Conservation (phyloP, 2,797 vertebrate species). For the Rhinoraja longicauda region DNA sequence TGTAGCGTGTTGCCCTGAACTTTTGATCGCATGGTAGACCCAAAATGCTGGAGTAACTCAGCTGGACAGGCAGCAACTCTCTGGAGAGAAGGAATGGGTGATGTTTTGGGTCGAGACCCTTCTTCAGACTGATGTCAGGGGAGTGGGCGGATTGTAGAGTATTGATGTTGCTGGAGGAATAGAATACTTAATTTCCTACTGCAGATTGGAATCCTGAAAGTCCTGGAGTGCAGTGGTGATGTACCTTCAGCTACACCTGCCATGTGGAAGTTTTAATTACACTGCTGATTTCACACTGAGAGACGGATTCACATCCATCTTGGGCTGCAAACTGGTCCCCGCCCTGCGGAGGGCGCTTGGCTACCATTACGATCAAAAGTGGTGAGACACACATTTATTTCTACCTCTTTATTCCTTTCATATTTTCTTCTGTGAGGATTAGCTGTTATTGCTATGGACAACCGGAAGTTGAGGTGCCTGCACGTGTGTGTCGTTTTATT, state of each 20-base stretch:
- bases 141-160: too few relatives aligned
- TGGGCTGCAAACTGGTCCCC: neutral
- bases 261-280: neutral
- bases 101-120: too few relatives aligned
- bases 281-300: too few relatives aligned
- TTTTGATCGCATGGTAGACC: too few relatives aligned
- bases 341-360: neutral
- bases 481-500: slow-evolving; percentile 49
- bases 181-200: neutral
- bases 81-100: too few relatives aligned
- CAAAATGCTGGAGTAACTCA: too few relatives aligned
- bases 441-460: neutral
- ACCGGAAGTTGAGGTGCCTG: neutral
- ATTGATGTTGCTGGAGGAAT: too few relatives aligned
- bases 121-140: too few relatives aligned
- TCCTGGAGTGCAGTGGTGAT: neutral
- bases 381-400: neutral
- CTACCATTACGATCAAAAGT: neutral
- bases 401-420: too few relatives aligned
- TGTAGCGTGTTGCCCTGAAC: too few relatives aligned
- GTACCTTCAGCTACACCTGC: neutral
- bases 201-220: neutral
- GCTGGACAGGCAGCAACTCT: too few relatives aligned
- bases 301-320: neutral
- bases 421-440: neutral